Conservation (phyloP, 2,888 invertebrate genomes). For the Campaea margaritaria region DNA sequence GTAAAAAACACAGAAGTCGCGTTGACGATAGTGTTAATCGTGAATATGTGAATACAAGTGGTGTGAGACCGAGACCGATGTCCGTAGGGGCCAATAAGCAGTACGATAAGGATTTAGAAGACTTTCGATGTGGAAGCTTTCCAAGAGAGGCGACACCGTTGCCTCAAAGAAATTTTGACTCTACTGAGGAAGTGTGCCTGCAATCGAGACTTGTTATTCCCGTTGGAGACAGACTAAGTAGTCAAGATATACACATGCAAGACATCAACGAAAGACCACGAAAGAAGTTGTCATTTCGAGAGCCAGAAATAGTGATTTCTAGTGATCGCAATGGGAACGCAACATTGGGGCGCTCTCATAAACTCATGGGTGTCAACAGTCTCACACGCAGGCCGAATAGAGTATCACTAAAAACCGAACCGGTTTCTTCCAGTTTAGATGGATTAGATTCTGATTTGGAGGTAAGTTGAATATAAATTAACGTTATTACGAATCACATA, state of each 20-base stretch:
- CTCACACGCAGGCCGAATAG: slow-evolving; percentile 68
- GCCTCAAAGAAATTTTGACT: slow-evolving; percentile 63
- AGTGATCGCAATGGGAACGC: slow-evolving; percentile 58
- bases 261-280: slow-evolving; percentile 87
- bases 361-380: slow-evolving; percentile 78
- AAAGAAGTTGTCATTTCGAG: slow-evolving; percentile 94
- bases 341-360: slow-evolving; percentile 72
- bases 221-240: slow-evolving; percentile 69
- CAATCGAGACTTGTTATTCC: slow-evolving; percentile 77
- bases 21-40: slow-evolving; percentile 57
- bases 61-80: slow-evolving; percentile 65
- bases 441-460: slow-evolving; percentile 86
- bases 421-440: slow-evolving; percentile 80
- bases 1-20: slow-evolving; percentile 71
- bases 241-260: slow-evolving; percentile 60
- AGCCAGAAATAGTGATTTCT: slow-evolving; percentile 88
- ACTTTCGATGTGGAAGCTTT: slow-evolving; percentile 56
- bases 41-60: slow-evolving; percentile 50
- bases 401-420: slow-evolving; percentile 63
- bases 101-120: slow-evolving; percentile 64
- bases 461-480: slow-evolving; percentile 67
- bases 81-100: slow-evolving; percentile 74
- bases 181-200: slow-evolving; percentile 72
- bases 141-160: slow-evolving; percentile 58
- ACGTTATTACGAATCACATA: too few relatives aligned